Evolutionary conservation across 2,888 invertebrate species (phyloP).

Genomic region (Volucella bombylans): DNA sequence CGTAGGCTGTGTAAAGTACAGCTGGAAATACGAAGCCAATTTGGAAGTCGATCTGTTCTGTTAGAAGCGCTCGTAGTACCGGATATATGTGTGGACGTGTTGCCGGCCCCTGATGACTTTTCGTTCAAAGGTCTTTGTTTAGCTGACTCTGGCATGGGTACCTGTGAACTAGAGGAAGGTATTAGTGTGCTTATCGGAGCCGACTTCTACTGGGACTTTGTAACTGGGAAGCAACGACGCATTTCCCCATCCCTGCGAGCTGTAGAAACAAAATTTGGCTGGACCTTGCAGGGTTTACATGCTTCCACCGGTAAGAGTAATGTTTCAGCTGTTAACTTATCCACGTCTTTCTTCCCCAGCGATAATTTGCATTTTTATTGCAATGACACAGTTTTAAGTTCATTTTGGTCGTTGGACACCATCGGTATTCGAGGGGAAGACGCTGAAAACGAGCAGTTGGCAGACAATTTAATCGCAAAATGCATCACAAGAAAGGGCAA

Average conservation of each 20-base stretch:
- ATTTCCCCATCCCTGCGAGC: constrained; percentile 16
- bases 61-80: constrained; percentile 24
- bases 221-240: constrained; percentile 32
- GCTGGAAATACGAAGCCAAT: too few relatives aligned
- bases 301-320: too few relatives aligned
- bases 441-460: constrained; percentile 1
- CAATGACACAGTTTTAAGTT: too few relatives aligned
- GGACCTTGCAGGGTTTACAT: constrained; percentile 27
- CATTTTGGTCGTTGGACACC: constrained; percentile 28
- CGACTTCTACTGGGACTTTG: constrained; percentile 29
- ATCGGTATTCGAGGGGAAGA: constrained; percentile 39
- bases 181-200: constrained; percentile 30
- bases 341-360: constrained; percentile 9
- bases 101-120: constrained; percentile 10
- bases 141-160: constrained; percentile 10
- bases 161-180: constrained; percentile 18
- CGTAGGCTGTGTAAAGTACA: too few relatives aligned
- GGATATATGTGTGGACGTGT: constrained; percentile 17
- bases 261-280: constrained; percentile 33
- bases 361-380: neutral
- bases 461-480: neutral
- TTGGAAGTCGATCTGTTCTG: neutral
- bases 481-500: constrained; percentile 14
- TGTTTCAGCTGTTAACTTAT: constrained; percentile 14
- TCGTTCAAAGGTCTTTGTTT: constrained; percentile 23